A percentile compares a stretch with the other conserved stretches of the same genome.
These are phyloP conservation scores for Microplitis manilae DNA, from an alignment of 2,888 invertebrate species.

Conservation along the genomic window DNA sequence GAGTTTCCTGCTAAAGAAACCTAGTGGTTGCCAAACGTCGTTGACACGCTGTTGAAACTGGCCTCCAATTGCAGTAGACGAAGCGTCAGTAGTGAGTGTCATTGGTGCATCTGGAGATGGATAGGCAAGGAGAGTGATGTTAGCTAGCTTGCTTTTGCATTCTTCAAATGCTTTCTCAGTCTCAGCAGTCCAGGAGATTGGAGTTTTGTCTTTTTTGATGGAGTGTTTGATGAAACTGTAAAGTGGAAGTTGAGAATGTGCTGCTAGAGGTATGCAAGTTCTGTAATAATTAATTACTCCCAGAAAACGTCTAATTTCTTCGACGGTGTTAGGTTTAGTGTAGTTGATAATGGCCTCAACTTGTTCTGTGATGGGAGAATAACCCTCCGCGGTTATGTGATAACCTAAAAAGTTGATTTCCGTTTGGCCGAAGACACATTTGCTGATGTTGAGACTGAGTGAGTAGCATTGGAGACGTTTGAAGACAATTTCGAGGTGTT, in stretches of 20 bases:
- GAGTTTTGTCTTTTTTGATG: no score
- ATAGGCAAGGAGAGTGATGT: slow-evolving; percentile 21
- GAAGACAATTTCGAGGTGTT: no score
- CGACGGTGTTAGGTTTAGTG: not conserved
- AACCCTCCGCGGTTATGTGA: no score
- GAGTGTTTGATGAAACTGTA: slow-evolving; percentile 27
- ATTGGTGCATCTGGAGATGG: slow-evolving; percentile 27
- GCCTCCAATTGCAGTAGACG: slow-evolving; percentile 14
- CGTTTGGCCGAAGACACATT: no score
- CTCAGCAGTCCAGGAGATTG: slow-evolving; percentile 23
- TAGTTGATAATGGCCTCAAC: not conserved
- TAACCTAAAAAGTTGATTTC: no score
- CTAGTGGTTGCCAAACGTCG: no score
- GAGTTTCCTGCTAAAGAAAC: no score
- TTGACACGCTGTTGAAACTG: not conserved
- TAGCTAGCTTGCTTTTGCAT: slow-evolving; percentile 27
- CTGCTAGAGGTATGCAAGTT: slow-evolving; percentile 20
- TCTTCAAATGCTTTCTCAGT: slow-evolving; percentile 11
- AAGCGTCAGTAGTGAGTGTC: slow-evolving; percentile 20
- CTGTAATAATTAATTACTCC: slow-evolving; percentile 43
- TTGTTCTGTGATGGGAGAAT: no score
- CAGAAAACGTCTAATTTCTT: slow-evolving; percentile 33
- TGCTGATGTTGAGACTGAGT: no score
- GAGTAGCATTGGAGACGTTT: no score
- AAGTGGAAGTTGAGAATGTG: slow-evolving; percentile 32